Evolutionary conservation across 2,113 vertebrate species (phyloP).

Genomic region (Theristicus caerulescens): DNA sequence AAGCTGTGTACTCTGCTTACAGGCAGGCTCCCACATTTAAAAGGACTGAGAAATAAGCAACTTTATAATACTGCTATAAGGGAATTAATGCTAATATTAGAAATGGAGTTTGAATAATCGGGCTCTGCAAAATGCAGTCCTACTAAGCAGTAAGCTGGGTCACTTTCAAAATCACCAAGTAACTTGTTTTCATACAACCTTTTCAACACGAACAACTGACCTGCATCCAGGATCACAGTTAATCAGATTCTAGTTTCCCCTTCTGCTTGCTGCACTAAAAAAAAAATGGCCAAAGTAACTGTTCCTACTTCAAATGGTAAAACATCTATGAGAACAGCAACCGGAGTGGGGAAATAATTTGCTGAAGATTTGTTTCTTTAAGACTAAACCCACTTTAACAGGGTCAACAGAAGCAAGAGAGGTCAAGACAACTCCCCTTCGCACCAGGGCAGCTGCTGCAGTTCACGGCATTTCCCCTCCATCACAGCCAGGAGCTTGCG

Average conservation of each 20-base stretch:
- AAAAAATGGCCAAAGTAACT: background rate
- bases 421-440: background rate
- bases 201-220: background rate
- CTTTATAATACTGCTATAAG: background rate
- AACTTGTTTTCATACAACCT: background rate
- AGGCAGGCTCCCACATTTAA: background rate
- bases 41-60: background rate
- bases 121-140: background rate
- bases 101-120: background rate
- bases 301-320: background rate
- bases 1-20: background rate
- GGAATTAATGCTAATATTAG: conserved; percentile 4
- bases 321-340: background rate
- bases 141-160: background rate
- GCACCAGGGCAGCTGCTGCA: background rate
- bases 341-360: background rate
- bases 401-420: background rate
- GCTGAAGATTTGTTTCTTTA: background rate
- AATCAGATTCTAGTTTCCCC: background rate
- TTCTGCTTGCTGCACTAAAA: background rate
- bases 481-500: background rate
- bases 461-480: background rate
- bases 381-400: background rate
- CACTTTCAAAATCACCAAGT: background rate
- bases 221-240: background rate